phyloP scores from a whole-genome alignment of 2,888 invertebrate genomes.

The Tenthredo distinguenda region DNA sequence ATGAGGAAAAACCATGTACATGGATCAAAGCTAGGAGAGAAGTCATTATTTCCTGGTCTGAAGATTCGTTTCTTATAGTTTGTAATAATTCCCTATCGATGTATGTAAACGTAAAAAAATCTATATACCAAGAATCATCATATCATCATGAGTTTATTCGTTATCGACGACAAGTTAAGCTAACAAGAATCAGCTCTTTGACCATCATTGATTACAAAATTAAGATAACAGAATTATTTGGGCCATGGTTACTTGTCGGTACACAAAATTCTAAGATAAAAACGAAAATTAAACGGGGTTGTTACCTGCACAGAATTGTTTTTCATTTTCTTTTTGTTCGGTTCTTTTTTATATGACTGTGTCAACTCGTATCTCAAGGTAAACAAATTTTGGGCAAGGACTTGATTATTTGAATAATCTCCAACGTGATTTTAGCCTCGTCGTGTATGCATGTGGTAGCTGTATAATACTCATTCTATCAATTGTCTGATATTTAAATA shows the following conservation, averaged over 20 bases:
- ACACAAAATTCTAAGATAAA: not conserved
- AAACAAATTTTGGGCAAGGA: not conserved
- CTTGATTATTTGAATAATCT: not conserved
- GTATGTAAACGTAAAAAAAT: not conserved
- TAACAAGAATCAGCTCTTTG: not conserved
- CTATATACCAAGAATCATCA: not conserved
- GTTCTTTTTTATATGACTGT: not conserved
- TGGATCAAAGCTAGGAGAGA: not conserved
- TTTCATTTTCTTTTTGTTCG: not conserved
- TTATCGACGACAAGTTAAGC: not conserved
- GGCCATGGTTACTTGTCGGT: not conserved
- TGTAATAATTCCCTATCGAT: not conserved
- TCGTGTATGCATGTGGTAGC: not conserved
- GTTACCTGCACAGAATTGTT: not conserved
- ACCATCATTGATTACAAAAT: not conserved
- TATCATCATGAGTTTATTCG: not conserved
- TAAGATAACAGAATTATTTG: conserved; percentile 11
- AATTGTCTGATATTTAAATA: conserved; percentile 11
- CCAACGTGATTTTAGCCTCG: not conserved
- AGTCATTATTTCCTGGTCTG: not conserved
- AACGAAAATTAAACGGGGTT: not conserved
- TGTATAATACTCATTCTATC: not conserved
- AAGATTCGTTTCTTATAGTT: not conserved
- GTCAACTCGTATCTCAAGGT: not conserved
- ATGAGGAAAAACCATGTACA: not conserved